Base-by-base conservation (phyloP, 2,113 vertebrate genomes). In the Cryptomyrus ogoouensis region DNA sequence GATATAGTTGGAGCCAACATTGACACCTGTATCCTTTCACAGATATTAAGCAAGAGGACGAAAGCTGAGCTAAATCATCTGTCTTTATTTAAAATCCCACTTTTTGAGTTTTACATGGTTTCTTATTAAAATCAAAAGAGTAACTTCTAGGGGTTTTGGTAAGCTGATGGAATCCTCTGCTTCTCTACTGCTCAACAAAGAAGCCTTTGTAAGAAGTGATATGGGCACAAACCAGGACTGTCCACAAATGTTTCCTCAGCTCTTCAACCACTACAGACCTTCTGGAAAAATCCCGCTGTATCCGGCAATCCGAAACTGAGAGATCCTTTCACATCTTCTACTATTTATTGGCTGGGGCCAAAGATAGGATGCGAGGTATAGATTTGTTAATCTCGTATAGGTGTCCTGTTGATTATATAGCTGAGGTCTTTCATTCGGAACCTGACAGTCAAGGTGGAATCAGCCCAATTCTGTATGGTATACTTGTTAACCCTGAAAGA, bases 301-400 rank as follows among this genome's bases (percentile, higher is more conserved):
- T 99, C 91, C 97, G 98, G 46, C 98, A 99, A 93, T 97, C 96
- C 83, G 97, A 96, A 94, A 97, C 97, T 0, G 98, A 99, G 91
- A 94, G 98, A 91, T 97, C 98, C 49, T 99, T 99, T 92, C 98
- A 99, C 93, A 98, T 99, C 93, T 99, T 99, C 94, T 99, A 99
- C 93, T 99, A 98, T 91, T 96, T 99, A 93, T 95, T 99, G 17
- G 97, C 97, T 0, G 98, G 98, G 86, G 96, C 97, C 80, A 93
- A 93, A 53, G 95, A 93, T 91, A 94, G 95, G 90, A 86, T 91
- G 88, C 93, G 88, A 58, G 96, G 96, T 96, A 90, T 92, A 93
- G 19, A n/a, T 62, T 2, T 83, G 27, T 74, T 35, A 31, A 15
- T 74, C n/a, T 1, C 17, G 5, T 27, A 24, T 13, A 5, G 17